phyloP scores from a whole-genome alignment of 2,888 invertebrate species.

The Drosophila lacicola region DNA sequence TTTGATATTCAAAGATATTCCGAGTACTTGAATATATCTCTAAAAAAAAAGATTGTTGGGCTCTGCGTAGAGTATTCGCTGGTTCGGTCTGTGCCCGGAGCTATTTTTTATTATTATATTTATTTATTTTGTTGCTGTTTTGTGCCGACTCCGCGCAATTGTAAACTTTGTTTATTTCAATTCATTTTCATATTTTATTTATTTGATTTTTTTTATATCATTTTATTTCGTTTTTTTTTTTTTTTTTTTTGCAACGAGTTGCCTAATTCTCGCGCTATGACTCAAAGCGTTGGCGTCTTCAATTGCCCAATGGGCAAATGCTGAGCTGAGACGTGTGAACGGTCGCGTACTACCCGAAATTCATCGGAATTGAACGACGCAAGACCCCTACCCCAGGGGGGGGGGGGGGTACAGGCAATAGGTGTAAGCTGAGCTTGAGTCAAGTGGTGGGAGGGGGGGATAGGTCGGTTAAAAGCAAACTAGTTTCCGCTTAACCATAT shows the following conservation, averaged over 20 bases:
- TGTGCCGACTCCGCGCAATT: slow-evolving; percentile 65
- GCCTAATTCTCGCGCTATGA: slow-evolving; percentile 48
- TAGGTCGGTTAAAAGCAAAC: too few species aligned
- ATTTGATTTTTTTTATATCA: background rate
- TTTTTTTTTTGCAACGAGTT: slow-evolving; percentile 1
- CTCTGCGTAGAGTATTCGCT: slow-evolving; percentile 30
- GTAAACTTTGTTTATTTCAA: slow-evolving; percentile 52
- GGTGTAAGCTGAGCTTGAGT: too few species aligned
- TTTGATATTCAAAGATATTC: too few species aligned
- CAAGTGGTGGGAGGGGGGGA: too few species aligned
- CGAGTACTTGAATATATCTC: too few species aligned
- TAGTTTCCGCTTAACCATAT: too few species aligned
- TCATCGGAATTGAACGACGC: background rate
- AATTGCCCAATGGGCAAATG: slow-evolving; percentile 10
- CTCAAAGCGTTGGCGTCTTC: slow-evolving; percentile 22
- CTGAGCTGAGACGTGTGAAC: slow-evolving; percentile 29
- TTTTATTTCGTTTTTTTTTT: background rate
- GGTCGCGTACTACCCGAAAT: slow-evolving; percentile 10
- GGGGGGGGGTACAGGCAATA: too few species aligned
- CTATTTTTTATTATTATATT: slow-evolving; percentile 10
- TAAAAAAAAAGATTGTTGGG: background rate
- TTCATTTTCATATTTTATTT: background rate
- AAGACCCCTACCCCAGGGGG: background rate
- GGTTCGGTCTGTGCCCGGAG: slow-evolving; percentile 6
- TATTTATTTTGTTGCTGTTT: slow-evolving; percentile 16